Evolutionary conservation across 2,797 vertebrate genomes (phyloP).

Genomic region (Sebastolobus altivelis): DNA sequence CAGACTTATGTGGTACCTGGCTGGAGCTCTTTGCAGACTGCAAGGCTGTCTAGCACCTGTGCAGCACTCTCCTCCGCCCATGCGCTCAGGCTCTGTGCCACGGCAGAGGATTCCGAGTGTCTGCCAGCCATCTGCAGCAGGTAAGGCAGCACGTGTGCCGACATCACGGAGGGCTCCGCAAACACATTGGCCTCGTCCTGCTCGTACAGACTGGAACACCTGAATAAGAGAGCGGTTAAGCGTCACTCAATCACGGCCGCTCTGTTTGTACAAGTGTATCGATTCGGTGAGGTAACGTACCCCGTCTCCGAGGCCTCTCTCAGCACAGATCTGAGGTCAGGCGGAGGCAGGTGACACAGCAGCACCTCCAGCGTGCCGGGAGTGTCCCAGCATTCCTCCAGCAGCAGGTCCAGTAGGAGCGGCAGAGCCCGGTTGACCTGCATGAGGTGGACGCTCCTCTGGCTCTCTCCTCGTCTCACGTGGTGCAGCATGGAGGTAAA

Average conservation of each 20-base stretch:
- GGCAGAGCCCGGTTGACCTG: slow-evolving; percentile 86
- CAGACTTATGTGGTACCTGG: slow-evolving; percentile 78
- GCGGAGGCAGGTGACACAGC: slow-evolving; percentile 83
- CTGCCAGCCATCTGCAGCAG: slow-evolving; percentile 84
- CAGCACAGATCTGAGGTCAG: slow-evolving; percentile 79
- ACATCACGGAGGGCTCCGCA: slow-evolving; percentile 87
- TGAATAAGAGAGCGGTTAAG: slow-evolving; percentile 58
- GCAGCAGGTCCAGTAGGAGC: slow-evolving; percentile 84
- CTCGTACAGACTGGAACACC: slow-evolving; percentile 87
- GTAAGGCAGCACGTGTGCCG: slow-evolving; percentile 82
- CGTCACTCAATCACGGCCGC: neutral
- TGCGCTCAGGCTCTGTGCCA: slow-evolving; percentile 60
- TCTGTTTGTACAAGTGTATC: neutral
- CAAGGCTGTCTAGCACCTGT: slow-evolving; percentile 72
- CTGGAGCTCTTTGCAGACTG: slow-evolving; percentile 74
- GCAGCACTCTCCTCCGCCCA: slow-evolving; percentile 81
- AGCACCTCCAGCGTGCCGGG: slow-evolving; percentile 81
- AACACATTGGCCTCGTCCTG: slow-evolving; percentile 91
- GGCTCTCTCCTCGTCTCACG: slow-evolving; percentile 12
- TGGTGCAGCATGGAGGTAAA: slow-evolving; percentile 82
- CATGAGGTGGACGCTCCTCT: slow-evolving; percentile 61
- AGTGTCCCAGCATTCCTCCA: slow-evolving; percentile 79
- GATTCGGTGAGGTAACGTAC: slow-evolving; percentile 73
- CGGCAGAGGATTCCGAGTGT: slow-evolving; percentile 56
- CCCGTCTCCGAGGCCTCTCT: slow-evolving; percentile 72